Conservation (phyloP, 2,888 invertebrate genomes). For the Tethea ocularis region DNA sequence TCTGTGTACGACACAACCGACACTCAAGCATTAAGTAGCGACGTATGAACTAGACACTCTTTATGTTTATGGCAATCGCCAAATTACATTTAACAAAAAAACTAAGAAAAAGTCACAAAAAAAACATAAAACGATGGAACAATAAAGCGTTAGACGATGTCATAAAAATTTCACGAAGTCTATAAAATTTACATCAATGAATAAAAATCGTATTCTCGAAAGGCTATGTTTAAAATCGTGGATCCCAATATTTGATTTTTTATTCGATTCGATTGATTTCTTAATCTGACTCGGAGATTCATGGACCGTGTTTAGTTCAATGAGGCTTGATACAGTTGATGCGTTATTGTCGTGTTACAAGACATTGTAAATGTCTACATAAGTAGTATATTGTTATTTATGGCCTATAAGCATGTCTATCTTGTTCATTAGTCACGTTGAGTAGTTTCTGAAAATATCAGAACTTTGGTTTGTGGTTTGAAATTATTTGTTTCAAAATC, state of each 20-base stretch:
- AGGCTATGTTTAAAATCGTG: conserved; percentile 36
- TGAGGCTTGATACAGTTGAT: conserved; percentile 76
- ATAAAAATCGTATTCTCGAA: conserved; percentile 43
- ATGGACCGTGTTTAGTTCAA: conserved; percentile 72
- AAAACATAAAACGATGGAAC: conserved; percentile 26
- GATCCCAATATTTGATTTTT: conserved; percentile 43
- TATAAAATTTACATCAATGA: conserved; percentile 58
- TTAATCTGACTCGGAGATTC: conserved; percentile 63
- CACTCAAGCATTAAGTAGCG: conserved; percentile 57
- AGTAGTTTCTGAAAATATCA: conserved; percentile 34
- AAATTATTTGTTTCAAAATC: background rate
- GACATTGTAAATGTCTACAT: conserved; percentile 75
- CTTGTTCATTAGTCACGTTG: conserved; percentile 51
- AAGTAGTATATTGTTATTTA: conserved; percentile 73
- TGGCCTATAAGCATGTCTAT: conserved; percentile 55
- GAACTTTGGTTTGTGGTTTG: background rate
- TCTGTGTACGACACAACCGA: conserved; percentile 76
- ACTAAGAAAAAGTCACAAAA: conserved; percentile 9
- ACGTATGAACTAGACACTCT: conserved; percentile 54
- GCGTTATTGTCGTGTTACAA: conserved; percentile 72
- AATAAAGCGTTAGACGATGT: conserved; percentile 30
- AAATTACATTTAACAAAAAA: conserved; percentile 15
- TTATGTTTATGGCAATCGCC: conserved; percentile 34
- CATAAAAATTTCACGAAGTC: conserved; percentile 34
- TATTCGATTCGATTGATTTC: conserved; percentile 59